Evolutionary conservation across 2,797 vertebrate genomes (phyloP).

Genomic region (Anguilla obscura): DNA sequence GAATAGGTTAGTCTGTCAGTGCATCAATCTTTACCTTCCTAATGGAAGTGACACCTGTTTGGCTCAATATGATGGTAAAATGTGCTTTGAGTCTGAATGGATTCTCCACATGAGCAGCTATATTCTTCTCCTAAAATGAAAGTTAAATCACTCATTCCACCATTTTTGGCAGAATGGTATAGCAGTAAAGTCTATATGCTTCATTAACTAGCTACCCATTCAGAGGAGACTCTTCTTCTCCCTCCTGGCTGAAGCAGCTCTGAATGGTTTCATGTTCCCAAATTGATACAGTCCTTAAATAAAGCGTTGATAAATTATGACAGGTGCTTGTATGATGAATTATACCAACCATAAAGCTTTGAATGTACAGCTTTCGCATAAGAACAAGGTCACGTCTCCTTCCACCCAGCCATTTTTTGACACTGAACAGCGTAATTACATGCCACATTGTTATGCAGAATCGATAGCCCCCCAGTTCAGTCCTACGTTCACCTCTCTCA

Average conservation of each 20-base stretch:
- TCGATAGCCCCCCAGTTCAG: not conserved
- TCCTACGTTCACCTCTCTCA: not conserved
- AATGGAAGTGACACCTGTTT: not conserved
- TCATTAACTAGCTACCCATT: not conserved
- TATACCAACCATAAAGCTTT: not conserved
- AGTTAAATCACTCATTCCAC: not conserved
- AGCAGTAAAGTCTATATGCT: not conserved
- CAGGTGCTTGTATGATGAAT: not conserved
- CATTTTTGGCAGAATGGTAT: not conserved
- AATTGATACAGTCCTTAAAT: not conserved
- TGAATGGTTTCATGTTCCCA: not conserved
- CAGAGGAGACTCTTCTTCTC: not conserved
- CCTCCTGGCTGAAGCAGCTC: not conserved
- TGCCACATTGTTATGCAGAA: slow-evolving; percentile 20
- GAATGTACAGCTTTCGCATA: not conserved
- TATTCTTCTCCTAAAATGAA: not conserved
- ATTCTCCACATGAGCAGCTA: not conserved
- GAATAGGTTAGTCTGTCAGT: not conserved
- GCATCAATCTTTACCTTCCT: not conserved
- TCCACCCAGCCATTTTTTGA: not conserved
- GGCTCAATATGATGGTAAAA: not conserved
- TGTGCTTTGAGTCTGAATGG: not conserved
- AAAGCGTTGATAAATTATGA: slow-evolving; percentile 14
- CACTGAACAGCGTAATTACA: not conserved
- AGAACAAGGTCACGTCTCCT: slow-evolving; percentile 1